phyloP scores from a whole-genome alignment of 1,140 invertebrate species.

The Drosophila obscura region DNA sequence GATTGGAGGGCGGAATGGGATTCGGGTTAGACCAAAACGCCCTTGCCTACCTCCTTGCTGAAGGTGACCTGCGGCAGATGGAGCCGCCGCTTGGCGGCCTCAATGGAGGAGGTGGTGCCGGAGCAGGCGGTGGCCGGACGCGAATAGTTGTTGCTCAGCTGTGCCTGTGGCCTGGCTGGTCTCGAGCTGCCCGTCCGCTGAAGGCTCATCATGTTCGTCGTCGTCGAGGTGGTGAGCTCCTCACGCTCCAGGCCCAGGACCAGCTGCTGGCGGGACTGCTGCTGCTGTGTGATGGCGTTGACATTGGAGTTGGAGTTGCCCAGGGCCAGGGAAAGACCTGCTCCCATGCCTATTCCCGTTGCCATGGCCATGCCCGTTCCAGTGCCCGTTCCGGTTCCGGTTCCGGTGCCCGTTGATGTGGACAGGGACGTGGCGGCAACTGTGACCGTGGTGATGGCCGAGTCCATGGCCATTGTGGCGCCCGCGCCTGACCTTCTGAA shows the following conservation, averaged over 20 bases:
- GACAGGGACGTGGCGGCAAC: slow-evolving; percentile 46
- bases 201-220: slow-evolving; percentile 45
- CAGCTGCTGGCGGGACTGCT: slow-evolving; percentile 16
- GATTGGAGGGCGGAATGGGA: not conserved
- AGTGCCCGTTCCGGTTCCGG: slow-evolving; percentile 9
- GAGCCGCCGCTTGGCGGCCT: slow-evolving; percentile 86
- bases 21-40: slow-evolving; percentile 86
- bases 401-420: slow-evolving; percentile 59
- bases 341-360: slow-evolving; percentile 14
- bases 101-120: slow-evolving; percentile 84
- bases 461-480: slow-evolving; percentile 19
- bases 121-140: slow-evolving; percentile 86
- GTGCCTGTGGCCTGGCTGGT: slow-evolving; percentile 19
- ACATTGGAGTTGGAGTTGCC: slow-evolving; percentile 9
- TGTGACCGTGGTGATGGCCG: slow-evolving; percentile 51
- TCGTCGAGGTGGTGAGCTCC: slow-evolving; percentile 50
- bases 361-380: slow-evolving; percentile 9
- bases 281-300: slow-evolving; percentile 40
- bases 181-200: slow-evolving; percentile 30
- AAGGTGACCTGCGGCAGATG: slow-evolving; percentile 92
- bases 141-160: slow-evolving; percentile 51
- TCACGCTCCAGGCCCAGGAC: slow-evolving; percentile 14
- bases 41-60: slow-evolving; percentile 88
- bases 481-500: slow-evolving; percentile 86
- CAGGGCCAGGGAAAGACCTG: slow-evolving; percentile 5